Conservation (phyloP, 2,888 invertebrate genomes). For the Diadegma fenestrale region DNA sequence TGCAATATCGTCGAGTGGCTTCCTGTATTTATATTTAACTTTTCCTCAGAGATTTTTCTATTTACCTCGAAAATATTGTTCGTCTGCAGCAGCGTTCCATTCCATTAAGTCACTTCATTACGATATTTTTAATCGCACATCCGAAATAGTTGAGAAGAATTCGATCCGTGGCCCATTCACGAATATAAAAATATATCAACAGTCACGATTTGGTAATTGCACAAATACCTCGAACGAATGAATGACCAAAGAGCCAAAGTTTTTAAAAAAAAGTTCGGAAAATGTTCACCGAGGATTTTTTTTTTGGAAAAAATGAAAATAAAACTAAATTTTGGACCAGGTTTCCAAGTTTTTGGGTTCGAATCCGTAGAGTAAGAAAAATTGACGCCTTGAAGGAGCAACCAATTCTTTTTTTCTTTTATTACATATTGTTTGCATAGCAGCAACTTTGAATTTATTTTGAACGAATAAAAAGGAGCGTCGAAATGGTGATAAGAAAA, state of each 20-base stretch:
- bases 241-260: too few relatives aligned
- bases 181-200: too few relatives aligned
- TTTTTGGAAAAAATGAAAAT: too few relatives aligned
- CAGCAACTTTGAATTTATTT: neutral
- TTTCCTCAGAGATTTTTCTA: neutral
- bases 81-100: neutral
- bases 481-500: constrained; percentile 4
- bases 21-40: neutral
- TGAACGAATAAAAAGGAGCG: neutral
- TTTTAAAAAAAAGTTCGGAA: too few relatives aligned
- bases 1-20: neutral
- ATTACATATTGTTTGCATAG: neutral
- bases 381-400: neutral
- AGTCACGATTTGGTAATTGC: too few relatives aligned
- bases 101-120: neutral
- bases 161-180: too few relatives aligned
- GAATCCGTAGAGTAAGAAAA: too few relatives aligned
- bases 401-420: neutral
- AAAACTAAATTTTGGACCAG: too few relatives aligned
- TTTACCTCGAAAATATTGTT: constrained; percentile 2
- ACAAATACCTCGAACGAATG: too few relatives aligned
- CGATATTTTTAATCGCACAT: neutral
- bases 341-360: too few relatives aligned
- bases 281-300: too few relatives aligned
- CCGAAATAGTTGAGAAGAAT: neutral